Base-by-base conservation (phyloP, 1,140 invertebrate species). In the Drosophila mojavensis region DNA sequence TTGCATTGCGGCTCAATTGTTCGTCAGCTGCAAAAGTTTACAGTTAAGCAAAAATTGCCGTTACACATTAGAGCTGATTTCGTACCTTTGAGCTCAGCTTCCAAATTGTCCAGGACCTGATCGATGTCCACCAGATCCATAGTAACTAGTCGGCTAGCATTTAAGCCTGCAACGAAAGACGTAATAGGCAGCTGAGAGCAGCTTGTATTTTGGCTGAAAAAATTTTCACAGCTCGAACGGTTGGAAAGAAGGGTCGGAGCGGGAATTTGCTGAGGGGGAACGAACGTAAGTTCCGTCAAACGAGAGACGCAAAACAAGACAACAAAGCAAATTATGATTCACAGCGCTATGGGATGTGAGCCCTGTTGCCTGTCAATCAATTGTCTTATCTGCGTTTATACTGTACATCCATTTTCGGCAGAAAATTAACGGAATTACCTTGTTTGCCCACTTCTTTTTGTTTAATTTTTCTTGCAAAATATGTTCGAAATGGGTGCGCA, bases 101-200 rank as follows among this genome's bases (percentile, higher is more conserved):
- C 97, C 93, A 98, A 96, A 88, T 97, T 96, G 93, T 97, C 96
- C 55, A 98, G 93, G 78, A 97, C 96, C 94, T 97, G 96, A 93
- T 97, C 96, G 78, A 97, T 94, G 94, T 97, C 97, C 67, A 97
- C 95, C 66, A 92, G 76, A 89, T 92, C 91, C 91, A 92, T 92
- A 54, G 51, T 79, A 48, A 47, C 62, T 73, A 79, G 43, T 48
- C 60, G 28, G 43, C 56, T 67, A 50, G 64, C 66, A 74, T 59
- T 54, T 66, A 69, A 78, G 61, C 58, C 79, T 71, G 65, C 20
- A 72, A 68, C 45, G 15, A 50, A 39, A 70, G 45, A 55, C 30
- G 43, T 67, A 55, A 45, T 79, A 68, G 54, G 45, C 41, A 39
- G 30, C 17, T 41, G 36, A 75, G 53, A 39, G 15, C 45, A 68